Conservation (phyloP, 2,888 invertebrate genomes). For the Atethmia centrago region DNA sequence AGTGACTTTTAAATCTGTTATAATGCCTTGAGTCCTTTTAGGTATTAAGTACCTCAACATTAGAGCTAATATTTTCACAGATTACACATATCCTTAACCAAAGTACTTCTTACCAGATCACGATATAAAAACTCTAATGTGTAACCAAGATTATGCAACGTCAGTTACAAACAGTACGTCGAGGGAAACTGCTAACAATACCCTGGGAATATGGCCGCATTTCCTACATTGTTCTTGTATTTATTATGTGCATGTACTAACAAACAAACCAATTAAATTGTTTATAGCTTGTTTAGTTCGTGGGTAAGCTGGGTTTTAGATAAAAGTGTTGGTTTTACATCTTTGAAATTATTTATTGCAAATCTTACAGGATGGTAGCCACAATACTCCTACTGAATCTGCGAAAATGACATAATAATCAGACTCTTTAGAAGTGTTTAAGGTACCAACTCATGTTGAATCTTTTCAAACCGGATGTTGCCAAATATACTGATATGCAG, state of each 20-base stretch:
- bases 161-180: constrained; percentile 68
- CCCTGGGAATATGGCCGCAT: constrained; percentile 76
- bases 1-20: too few relatives aligned
- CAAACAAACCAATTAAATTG: constrained; percentile 63
- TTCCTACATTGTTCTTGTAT: constrained; percentile 74
- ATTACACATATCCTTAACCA: constrained; percentile 23
- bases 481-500: background rate
- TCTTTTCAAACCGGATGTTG: background rate
- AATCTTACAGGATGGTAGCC: background rate
- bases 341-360: background rate
- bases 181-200: constrained; percentile 68
- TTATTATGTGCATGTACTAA: constrained; percentile 64
- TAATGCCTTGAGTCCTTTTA: background rate
- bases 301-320: constrained; percentile 20
- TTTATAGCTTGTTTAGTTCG: constrained; percentile 46
- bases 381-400: background rate
- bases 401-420: background rate
- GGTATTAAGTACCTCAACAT: background rate
- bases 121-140: constrained; percentile 61
- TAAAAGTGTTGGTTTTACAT: background rate
- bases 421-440: background rate
- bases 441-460: background rate
- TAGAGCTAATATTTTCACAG: background rate
- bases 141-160: constrained; percentile 67
- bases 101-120: constrained; percentile 46